phyloP scores from a whole-genome alignment of 2,113 vertebrate species.

The Numenius arquata region DNA sequence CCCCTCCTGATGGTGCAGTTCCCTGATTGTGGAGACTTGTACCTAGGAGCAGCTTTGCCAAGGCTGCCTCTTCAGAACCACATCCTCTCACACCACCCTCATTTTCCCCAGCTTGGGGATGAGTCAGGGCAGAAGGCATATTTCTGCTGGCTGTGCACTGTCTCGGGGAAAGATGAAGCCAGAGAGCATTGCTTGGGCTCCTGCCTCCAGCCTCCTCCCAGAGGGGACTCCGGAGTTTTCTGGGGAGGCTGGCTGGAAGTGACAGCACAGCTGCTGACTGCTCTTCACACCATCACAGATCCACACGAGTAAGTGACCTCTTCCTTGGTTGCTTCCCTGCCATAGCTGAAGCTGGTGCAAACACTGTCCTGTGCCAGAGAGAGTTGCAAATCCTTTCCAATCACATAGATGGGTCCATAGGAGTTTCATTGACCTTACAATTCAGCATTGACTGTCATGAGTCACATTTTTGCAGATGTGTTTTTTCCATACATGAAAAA shows the following conservation, averaged over 20 bases:
- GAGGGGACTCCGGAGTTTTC: background rate
- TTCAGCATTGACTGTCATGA: background rate
- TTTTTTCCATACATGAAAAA: background rate
- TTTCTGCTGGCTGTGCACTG: background rate
- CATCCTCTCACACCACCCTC: background rate
- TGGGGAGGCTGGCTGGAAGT: background rate
- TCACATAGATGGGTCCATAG: accelerated
- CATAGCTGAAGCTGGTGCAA: background rate
- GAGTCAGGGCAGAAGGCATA: background rate
- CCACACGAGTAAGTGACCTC: background rate
- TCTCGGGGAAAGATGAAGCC: background rate
- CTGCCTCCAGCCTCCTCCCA: background rate
- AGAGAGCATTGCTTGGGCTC: background rate
- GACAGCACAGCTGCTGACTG: background rate
- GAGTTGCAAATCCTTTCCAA: background rate
- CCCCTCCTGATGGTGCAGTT: background rate
- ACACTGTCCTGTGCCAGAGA: background rate
- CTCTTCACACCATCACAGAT: too few relatives aligned
- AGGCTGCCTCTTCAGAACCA: background rate
- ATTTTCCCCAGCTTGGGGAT: background rate
- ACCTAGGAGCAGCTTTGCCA: background rate
- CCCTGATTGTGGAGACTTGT: background rate
- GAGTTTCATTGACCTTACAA: background rate
- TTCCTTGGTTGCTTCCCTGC: background rate
- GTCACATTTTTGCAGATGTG: background rate